Conservation (phyloP, 2,113 vertebrate genomes). For the Fulmarus glacialis region DNA sequence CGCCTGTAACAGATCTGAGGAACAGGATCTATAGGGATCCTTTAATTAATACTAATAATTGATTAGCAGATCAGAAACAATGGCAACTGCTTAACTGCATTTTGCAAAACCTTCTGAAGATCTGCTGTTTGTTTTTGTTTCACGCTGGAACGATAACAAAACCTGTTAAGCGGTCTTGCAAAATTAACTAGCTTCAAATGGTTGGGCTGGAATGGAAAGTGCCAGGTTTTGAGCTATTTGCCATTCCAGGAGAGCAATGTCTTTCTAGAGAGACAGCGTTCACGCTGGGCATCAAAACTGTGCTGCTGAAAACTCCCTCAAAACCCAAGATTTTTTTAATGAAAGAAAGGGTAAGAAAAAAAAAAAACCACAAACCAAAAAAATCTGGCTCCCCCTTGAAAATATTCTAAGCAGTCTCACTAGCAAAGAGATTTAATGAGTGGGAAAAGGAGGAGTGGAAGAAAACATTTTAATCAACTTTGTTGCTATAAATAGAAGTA, state of each 20-base stretch:
- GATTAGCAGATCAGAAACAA: neutral
- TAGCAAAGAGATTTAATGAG: neutral
- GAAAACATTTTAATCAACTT: neutral
- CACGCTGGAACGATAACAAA: neutral
- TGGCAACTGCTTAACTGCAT: neutral
- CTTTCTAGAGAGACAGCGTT: neutral
- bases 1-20: neutral
- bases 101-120: neutral
- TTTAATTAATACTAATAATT: neutral
- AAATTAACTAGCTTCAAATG: neutral
- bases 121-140: neutral
- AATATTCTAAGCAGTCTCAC: neutral
- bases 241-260: neutral
- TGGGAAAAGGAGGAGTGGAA: neutral
- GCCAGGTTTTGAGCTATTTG: neutral
- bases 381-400: neutral
- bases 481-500: slow-evolving; percentile 19
- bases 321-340: neutral
- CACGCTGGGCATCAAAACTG: neutral
- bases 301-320: neutral
- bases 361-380: neutral
- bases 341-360: neutral
- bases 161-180: neutral
- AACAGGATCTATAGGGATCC: neutral
- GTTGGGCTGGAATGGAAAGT: neutral